These are phyloP conservation scores for Sebastes vulpes DNA, from an alignment of 2,797 vertebrate species.

Conservation along the genomic window DNA sequence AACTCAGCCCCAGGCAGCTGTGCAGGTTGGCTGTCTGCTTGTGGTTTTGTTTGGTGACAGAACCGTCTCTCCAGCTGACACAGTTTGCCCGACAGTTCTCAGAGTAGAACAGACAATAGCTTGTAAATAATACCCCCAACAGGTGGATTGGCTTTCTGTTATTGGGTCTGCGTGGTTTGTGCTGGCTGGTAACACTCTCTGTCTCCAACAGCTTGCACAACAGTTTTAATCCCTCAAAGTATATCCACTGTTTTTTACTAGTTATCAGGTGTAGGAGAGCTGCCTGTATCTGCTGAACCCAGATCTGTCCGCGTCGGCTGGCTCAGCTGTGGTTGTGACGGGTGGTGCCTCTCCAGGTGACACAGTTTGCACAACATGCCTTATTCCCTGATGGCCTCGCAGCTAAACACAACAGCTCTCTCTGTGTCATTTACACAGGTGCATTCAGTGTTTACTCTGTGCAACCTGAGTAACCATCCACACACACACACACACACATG, in stretches of 20 bases:
- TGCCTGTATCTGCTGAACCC: conserved; percentile 14
- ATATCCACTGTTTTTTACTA: background rate
- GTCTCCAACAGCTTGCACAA: background rate
- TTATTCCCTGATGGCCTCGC: conserved; percentile 73
- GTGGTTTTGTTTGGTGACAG: conserved; percentile 28
- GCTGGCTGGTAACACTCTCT: background rate
- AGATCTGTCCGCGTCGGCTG: conserved; percentile 4
- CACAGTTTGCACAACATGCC: conserved; percentile 85
- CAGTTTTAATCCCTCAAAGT: conserved; percentile 1
- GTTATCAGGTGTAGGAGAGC: conserved; percentile 13
- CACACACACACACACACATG: background rate
- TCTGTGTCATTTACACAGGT: conserved; percentile 86
- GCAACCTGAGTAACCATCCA: conserved; percentile 79
- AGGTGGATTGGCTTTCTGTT: conserved; percentile 23
- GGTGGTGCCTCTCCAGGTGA: conserved; percentile 71
- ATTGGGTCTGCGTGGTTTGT: background rate
- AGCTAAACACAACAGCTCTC: conserved; percentile 75
- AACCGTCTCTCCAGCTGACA: background rate
- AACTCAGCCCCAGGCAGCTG: conserved; percentile 11
- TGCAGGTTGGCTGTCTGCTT: conserved; percentile 10
- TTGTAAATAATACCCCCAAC: conserved; percentile 14
- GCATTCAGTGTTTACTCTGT: conserved; percentile 81
- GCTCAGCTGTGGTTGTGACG: conserved; percentile 39
- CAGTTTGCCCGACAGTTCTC: conserved; percentile 6
- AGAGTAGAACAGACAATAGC: background rate